phyloP scores from a whole-genome alignment of 2,797 vertebrate genomes.

The Mycteria americana region DNA sequence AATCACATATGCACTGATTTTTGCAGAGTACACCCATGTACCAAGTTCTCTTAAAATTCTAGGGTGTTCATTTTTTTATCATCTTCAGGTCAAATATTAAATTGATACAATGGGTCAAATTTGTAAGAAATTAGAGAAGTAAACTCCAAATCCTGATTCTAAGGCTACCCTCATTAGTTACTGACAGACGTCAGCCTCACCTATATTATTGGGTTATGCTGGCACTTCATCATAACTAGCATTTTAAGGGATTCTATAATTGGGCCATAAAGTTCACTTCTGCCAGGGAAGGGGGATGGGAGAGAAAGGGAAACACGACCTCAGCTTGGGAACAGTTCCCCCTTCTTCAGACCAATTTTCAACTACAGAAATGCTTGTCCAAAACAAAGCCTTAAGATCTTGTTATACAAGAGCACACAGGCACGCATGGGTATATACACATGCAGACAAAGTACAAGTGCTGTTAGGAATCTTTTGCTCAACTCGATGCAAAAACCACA shows the following conservation, averaged over 20 bases:
- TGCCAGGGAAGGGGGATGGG: background rate
- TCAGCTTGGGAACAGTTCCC: background rate
- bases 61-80: background rate
- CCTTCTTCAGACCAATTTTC: background rate
- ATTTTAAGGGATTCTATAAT: conserved; percentile 62
- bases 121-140: background rate
- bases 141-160: background rate
- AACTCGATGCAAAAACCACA: background rate
- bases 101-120: background rate
- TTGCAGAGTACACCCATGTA: background rate
- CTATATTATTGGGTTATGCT: conserved; percentile 60
- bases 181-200: conserved; percentile 62
- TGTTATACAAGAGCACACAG: background rate
- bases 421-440: background rate
- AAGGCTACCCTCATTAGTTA: conserved; percentile 44
- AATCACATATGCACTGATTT: background rate
- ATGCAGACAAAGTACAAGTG: background rate
- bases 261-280: conserved; percentile 53
- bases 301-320: background rate
- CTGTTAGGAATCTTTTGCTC: background rate
- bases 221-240: conserved; percentile 53
- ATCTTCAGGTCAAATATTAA: background rate
- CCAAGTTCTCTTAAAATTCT: background rate
- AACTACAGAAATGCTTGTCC: background rate
- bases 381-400: background rate